These are phyloP conservation scores for Machaerirhynchus nigripectus DNA, from an alignment of 2,113 vertebrate species.

Conservation along the genomic window DNA sequence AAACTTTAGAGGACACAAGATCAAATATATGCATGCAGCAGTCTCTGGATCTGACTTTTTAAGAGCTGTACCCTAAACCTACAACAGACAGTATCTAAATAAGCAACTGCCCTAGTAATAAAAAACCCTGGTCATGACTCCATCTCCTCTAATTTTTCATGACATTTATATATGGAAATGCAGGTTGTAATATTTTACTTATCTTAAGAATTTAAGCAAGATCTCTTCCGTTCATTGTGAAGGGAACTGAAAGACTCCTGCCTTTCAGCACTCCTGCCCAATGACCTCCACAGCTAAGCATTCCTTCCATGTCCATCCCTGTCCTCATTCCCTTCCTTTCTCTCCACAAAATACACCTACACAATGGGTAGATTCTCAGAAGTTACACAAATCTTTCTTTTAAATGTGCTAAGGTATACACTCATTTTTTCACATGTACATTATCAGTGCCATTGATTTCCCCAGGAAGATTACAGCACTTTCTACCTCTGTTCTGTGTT, in stretches of 20 bases:
- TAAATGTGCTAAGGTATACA: neutral
- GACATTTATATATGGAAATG: neutral
- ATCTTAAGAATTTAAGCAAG: neutral
- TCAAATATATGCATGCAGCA: neutral
- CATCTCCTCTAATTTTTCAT: neutral
- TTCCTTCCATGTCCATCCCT: neutral
- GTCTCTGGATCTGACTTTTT: neutral
- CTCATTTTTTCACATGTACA: neutral
- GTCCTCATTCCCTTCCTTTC: neutral
- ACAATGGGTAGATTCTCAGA: neutral
- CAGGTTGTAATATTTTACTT: neutral
- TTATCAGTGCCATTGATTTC: neutral
- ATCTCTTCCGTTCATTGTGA: neutral
- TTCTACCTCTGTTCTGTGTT: neutral
- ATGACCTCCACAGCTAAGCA: accelerated
- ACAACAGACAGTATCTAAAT: neutral
- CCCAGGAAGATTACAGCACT: neutral
- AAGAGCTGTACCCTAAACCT: neutral
- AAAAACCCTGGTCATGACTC: neutral
- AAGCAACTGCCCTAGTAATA: neutral
- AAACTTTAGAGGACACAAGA: neutral
- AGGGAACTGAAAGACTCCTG: neutral
- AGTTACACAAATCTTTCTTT: neutral
- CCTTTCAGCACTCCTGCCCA: neutral
- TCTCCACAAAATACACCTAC: neutral